Conservation (phyloP, 2,797 vertebrate species). For the Myiotriccus ornatus region DNA sequence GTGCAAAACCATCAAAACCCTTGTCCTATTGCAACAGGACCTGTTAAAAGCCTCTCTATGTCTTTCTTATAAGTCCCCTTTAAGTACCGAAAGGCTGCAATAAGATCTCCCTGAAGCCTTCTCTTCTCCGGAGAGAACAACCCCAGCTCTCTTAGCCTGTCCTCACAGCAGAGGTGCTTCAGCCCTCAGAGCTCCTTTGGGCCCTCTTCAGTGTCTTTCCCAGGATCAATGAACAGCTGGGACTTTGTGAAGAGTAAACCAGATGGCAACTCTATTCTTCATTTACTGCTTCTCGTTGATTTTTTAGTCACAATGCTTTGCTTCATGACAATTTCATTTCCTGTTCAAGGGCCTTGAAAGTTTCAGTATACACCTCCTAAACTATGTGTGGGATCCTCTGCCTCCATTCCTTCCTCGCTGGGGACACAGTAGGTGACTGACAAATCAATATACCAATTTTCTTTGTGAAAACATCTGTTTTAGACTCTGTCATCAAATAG, state of each 20-base stretch:
- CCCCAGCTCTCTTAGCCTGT: not conserved
- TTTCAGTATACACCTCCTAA: not conserved
- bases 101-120: not conserved
- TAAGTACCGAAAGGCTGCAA: not conserved
- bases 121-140: not conserved
- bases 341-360: not conserved
- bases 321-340: not conserved
- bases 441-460: not conserved
- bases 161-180: not conserved
- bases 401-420: not conserved
- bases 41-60: not conserved
- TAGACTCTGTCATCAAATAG: not conserved
- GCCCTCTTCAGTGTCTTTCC: not conserved
- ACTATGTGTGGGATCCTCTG: not conserved
- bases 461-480: not conserved
- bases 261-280: not conserved
- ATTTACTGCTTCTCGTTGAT: not conserved
- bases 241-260: not conserved
- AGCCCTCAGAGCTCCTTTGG: not conserved
- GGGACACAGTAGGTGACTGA: not conserved
- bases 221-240: not conserved
- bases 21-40: not conserved
- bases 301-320: not conserved
- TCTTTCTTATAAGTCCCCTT: not conserved
- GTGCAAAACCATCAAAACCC: not conserved